phyloP scores from a whole-genome alignment of 2,113 vertebrate genomes.

The Saccopteryx bilineata region DNA sequence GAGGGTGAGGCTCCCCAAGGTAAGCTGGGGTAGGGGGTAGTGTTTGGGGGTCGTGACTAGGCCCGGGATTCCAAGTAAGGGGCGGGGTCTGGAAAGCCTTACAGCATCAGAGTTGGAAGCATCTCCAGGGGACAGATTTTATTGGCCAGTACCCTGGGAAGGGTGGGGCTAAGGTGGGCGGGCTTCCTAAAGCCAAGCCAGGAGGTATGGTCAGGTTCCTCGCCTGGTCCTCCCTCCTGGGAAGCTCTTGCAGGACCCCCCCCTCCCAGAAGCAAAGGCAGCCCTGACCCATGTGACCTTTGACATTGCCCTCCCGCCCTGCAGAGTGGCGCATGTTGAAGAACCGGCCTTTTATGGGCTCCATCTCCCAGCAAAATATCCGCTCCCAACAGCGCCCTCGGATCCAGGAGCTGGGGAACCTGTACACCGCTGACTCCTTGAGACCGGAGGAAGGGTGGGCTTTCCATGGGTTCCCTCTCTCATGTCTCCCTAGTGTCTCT shows the following conservation, averaged over 20 bases:
- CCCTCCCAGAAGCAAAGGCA: neutral
- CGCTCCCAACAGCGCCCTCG: conserved; percentile 90
- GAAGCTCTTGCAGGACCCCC: no score
- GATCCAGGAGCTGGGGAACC: conserved; percentile 91
- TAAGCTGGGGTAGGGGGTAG: no score
- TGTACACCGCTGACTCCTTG: conserved; percentile 29
- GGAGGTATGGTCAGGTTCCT: no score
- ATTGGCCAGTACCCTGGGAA: neutral
- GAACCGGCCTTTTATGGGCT: conserved; percentile 93
- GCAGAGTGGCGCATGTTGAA: conserved; percentile 94
- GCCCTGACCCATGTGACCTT: accelerated
- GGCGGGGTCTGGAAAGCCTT: neutral
- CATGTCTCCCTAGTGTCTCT: neutral
- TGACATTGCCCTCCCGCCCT: neutral
- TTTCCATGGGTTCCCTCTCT: no score
- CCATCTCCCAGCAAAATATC: conserved; percentile 92
- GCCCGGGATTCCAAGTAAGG: neutral
- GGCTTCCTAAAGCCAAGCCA: neutral
- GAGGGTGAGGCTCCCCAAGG: neutral
- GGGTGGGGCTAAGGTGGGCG: neutral
- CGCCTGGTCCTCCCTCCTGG: accelerated
- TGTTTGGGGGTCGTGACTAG: neutral
- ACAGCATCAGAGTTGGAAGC: neutral
- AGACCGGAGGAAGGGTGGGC: conserved; percentile 10
- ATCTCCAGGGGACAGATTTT: neutral